Evolutionary conservation across 92 coral and sea anemone species (phyloP), one percentile per base, ranked within the genome.

Genomic region (Siderastrea siderea): DNA sequence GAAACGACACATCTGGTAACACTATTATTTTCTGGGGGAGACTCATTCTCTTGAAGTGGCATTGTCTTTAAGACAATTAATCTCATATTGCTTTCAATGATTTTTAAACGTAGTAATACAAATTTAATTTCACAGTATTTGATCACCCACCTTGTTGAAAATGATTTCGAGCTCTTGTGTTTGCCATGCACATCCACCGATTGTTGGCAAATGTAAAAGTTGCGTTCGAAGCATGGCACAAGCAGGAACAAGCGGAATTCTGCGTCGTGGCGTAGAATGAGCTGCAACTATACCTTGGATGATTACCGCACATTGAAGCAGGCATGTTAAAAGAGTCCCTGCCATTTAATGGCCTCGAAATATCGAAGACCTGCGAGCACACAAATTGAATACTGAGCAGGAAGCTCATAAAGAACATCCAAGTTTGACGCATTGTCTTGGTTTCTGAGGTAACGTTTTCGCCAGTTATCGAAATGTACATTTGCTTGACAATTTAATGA

Each of bases 191-290:
- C 44, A 16, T 17, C 78, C 78, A 73, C 50, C 46, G 60, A 61
- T 73, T 73, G 61, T 51, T 73, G 4, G n/a, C 10, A 73, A 52
- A 73, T 73, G 78, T n/a, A 15, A 73, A 52, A 7, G 78, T 73
- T 6, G 78, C 26, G 2, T 9, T 15, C 7, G 47, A 3, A 15
- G 38, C 43, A n/a, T 15, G 3, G 12, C 78, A 73, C 15, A 8
- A 9, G 9, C 78, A 73, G 51, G 61, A 50, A 17, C 78, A 73
- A 17, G 6, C 51, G 11, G 45, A 14, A 53, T 8, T n/a, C 78
- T 7, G 12, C 45, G 7, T 13, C 61, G 17, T 12, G 3, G 78
- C 71, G 0, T 38, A 17, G 5, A 50, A 73, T 52, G 78, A 52
- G 1, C 47, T 51, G n/a, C 78, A 73, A 15, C 47, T 19, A 10